phyloP scores from a whole-genome alignment of 1,140 invertebrate species.

The silkworm (Bombyx mori) region DNA sequence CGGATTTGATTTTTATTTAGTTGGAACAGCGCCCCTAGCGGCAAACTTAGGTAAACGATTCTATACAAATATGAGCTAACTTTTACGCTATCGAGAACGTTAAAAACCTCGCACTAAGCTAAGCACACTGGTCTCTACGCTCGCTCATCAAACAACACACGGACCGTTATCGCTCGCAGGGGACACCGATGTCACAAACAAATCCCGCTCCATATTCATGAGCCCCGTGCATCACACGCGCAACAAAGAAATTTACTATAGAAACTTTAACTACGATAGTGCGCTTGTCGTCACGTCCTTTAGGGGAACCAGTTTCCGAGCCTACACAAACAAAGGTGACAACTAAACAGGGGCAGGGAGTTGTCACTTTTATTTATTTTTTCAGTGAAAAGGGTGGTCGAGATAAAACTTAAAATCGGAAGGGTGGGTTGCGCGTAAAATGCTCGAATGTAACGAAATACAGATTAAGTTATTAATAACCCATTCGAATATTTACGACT shows the following conservation, averaged over 20 bases:
- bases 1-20: too few species aligned
- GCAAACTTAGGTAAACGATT: too few species aligned
- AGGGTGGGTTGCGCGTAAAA: neutral
- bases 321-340: slow-evolving; percentile 9
- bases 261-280: slow-evolving; percentile 3
- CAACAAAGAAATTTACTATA: slow-evolving; percentile 13
- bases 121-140: slow-evolving; percentile 21
- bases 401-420: slow-evolving; percentile 2
- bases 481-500: too few species aligned
- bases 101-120: too few species aligned
- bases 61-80: too few species aligned
- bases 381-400: slow-evolving; percentile 3
- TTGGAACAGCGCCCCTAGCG: too few species aligned
- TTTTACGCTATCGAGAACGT: too few species aligned
- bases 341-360: slow-evolving; percentile 1
- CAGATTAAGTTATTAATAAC: too few species aligned
- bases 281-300: slow-evolving; percentile 13
- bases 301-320: slow-evolving; percentile 16
- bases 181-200: slow-evolving; percentile 27
- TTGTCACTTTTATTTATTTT: slow-evolving; percentile 6
- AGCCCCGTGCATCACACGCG: slow-evolving; percentile 13
- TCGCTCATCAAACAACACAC: slow-evolving; percentile 10
- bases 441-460: too few species aligned
- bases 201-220: slow-evolving; percentile 34
- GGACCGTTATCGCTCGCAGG: slow-evolving; percentile 29